phyloP scores from a whole-genome alignment of 2,113 vertebrate species.

The Poecile atricapillus region DNA sequence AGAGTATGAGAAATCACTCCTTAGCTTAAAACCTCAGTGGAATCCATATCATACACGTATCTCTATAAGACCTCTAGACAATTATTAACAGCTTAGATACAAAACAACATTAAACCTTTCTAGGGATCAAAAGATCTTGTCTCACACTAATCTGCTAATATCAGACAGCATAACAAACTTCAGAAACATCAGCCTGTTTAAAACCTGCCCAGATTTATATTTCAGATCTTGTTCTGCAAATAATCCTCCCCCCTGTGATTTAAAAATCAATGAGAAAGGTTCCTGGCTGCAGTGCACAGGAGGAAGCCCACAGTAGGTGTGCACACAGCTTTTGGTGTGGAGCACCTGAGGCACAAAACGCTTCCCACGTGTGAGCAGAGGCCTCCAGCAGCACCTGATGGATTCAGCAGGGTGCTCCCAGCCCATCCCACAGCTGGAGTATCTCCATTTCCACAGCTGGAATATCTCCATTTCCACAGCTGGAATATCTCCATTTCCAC shows the following conservation, averaged over 20 bases:
- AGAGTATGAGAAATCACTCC: conserved; percentile 15
- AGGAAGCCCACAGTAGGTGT: neutral
- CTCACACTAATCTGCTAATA: conserved; percentile 25
- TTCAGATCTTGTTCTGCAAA: conserved; percentile 45
- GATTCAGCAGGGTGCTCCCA: neutral
- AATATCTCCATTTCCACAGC: neutral
- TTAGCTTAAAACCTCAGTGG: neutral
- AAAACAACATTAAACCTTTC: conserved; percentile 33
- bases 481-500: conserved; percentile 14
- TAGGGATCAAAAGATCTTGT: conserved; percentile 20
- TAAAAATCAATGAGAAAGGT: conserved; percentile 26
- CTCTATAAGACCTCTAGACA: neutral
- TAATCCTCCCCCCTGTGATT: conserved; percentile 19
- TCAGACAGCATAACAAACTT: neutral
- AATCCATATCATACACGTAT: neutral
- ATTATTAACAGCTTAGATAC: conserved; percentile 42
- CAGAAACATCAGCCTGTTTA: neutral
- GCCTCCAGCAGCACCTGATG: neutral
- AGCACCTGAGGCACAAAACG: neutral
- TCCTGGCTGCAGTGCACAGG: neutral
- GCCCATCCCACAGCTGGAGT: neutral
- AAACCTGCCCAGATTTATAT: conserved; percentile 41
- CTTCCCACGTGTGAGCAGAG: neutral
- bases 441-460: neutral
- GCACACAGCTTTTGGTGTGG: neutral